These are phyloP conservation scores for Myrmophylax atrothorax DNA, from an alignment of 2,113 vertebrate genomes.

Conservation along the genomic window DNA sequence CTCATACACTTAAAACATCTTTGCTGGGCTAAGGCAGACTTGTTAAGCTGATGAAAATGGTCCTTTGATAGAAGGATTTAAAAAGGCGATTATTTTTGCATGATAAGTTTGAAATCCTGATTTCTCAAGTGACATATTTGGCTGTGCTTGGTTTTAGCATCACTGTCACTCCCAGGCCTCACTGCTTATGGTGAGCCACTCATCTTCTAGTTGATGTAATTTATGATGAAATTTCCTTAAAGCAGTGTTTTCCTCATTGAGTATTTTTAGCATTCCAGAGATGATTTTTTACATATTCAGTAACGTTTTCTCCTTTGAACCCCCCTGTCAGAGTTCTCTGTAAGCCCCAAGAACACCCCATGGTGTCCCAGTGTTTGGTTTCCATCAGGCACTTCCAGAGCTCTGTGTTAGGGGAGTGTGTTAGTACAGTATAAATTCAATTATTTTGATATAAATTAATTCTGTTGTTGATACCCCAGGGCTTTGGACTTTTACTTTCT, in stretches of 20 bases:
- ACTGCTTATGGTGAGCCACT: fast-evolving
- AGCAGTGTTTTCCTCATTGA: neutral
- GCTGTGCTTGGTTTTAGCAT: neutral
- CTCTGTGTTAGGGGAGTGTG: neutral
- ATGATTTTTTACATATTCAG: neutral
- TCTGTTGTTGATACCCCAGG: slow-evolving; percentile 5
- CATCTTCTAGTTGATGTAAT: neutral
- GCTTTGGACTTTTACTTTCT: slow-evolving; percentile 11
- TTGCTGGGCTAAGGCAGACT: neutral
- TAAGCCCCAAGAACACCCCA: neutral
- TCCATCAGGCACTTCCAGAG: neutral
- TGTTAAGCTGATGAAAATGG: neutral
- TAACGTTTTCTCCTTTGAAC: neutral
- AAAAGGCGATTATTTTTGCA: neutral
- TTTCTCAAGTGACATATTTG: neutral
- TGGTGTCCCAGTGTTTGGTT: neutral
- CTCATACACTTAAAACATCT: neutral
- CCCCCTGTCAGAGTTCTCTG: neutral
- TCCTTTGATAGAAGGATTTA: neutral
- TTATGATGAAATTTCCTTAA: neutral
- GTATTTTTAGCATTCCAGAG: neutral
- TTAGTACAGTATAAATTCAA: neutral
- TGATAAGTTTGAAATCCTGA: neutral
- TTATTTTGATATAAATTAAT: slow-evolving; percentile 1
- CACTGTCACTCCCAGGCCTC: neutral